A percentile compares a stretch with the other conserved stretches of the same genome.
These are phyloP conservation scores for Eira barbara DNA, from an alignment of 2,113 vertebrate species.

Conservation along the genomic window DNA sequence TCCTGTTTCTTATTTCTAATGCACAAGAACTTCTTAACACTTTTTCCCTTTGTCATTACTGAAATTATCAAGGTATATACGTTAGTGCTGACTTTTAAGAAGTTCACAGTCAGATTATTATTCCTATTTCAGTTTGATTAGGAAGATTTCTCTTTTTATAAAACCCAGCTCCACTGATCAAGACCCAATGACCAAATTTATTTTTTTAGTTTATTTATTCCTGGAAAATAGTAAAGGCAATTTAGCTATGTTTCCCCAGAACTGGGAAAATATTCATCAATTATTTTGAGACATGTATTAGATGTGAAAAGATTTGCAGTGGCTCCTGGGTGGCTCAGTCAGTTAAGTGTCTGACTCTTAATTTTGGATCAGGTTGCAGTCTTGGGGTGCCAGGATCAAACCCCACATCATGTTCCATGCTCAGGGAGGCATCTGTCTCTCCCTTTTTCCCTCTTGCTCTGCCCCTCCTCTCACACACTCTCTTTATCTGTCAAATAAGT, in stretches of 20 bases:
- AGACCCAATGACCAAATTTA: background rate
- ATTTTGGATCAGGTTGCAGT: background rate
- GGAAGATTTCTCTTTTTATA: background rate
- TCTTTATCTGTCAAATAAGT: background rate
- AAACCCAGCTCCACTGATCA: background rate
- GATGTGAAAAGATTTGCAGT: background rate
- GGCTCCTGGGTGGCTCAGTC: background rate
- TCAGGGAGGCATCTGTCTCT: background rate
- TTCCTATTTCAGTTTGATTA: background rate
- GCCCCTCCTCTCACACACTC: background rate
- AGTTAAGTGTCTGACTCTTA: background rate
- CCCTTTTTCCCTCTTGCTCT: background rate
- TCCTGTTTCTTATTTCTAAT: background rate
- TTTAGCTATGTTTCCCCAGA: background rate
- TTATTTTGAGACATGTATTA: background rate
- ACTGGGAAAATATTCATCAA: background rate
- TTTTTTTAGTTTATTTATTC: background rate
- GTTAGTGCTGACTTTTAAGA: background rate
- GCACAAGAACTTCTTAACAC: background rate
- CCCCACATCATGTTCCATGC: background rate
- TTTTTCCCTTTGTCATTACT: background rate
- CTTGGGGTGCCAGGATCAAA: background rate
- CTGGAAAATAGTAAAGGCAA: background rate
- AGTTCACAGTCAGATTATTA: background rate
- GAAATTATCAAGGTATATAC: background rate